Conservation (phyloP, 2,888 invertebrate species). For the Euproctis similis region DNA sequence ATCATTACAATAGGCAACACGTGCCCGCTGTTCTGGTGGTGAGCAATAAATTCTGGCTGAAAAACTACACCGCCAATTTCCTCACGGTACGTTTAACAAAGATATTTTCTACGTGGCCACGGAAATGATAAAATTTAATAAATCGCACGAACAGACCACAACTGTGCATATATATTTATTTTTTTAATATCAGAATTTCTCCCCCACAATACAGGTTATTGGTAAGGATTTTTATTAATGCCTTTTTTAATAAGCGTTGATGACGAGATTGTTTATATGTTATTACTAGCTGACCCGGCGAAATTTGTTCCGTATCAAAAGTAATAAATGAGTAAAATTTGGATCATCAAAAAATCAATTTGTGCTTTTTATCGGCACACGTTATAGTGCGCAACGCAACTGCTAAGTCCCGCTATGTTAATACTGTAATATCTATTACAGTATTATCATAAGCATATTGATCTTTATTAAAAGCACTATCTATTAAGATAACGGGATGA, state of each 20-base stretch:
- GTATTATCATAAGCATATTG: no score
- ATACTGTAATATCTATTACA: no score
- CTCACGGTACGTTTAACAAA: constrained; percentile 50
- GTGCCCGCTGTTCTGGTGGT: constrained; percentile 4
- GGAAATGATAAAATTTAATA: constrained; percentile 61
- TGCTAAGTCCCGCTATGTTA: no score
- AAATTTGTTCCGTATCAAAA: no score
- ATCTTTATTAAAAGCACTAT: no score
- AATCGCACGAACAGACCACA: constrained; percentile 30
- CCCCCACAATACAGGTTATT: constrained; percentile 38
- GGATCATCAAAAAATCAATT: no score
- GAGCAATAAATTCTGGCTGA: constrained; percentile 34
- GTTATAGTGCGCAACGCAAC: no score
- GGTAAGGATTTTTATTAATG: constrained; percentile 37
- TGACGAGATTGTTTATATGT: no score
- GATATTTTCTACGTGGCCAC: constrained; percentile 46
- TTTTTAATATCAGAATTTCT: constrained; percentile 38
- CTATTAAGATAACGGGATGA: no score
- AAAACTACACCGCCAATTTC: constrained; percentile 37
- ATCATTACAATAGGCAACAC: constrained; percentile 16
- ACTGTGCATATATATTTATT: constrained; percentile 29
- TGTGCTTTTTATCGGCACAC: no score
- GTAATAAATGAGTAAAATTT: no score
- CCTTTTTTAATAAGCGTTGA: constrained; percentile 13
- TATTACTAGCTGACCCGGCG: no score